These are phyloP conservation scores for Pogonocherus hispidulus DNA, from an alignment of 2,888 invertebrate genomes.

Conservation along the genomic window DNA sequence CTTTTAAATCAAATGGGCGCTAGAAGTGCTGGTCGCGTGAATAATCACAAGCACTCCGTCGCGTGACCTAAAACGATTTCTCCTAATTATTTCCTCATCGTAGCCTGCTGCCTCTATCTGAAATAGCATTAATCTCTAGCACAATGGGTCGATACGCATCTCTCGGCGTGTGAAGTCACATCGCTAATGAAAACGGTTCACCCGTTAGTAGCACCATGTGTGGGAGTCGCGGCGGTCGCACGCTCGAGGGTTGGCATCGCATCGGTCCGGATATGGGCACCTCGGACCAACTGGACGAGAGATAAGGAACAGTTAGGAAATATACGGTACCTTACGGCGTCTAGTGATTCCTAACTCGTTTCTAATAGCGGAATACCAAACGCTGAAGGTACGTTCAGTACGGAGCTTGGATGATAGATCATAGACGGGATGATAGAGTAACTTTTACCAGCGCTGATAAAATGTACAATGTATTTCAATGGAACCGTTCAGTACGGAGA, in stretches of 20 bases:
- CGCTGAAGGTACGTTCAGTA: too few species aligned
- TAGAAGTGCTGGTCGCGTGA: too few species aligned
- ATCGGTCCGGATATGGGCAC: constrained; percentile 25
- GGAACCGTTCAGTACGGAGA: too few species aligned
- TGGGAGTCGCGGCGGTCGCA: constrained; percentile 45
- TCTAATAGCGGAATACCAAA: too few species aligned
- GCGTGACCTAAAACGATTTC: neutral
- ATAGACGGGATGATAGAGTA: too few species aligned
- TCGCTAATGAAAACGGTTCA: constrained; percentile 49
- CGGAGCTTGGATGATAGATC: too few species aligned
- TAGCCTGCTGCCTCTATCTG: neutral
- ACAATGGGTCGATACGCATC: constrained; percentile 56
- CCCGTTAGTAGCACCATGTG: constrained; percentile 54
- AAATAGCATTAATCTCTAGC: constrained; percentile 47
- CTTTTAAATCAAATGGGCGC: too few species aligned
- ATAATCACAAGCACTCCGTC: neutral
- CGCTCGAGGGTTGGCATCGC: constrained; percentile 19
- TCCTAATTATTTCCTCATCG: constrained; percentile 6
- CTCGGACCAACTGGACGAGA: neutral
- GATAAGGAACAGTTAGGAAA: constrained; percentile 1
- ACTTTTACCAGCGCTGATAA: too few species aligned
- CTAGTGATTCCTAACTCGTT: too few species aligned
- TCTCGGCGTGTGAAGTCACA: constrained; percentile 51
- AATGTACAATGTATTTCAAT: too few species aligned
- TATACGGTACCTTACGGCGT: too few species aligned